Evolutionary conservation across 2,113 vertebrate species (phyloP).

Genomic region (Tetrax tetrax): DNA sequence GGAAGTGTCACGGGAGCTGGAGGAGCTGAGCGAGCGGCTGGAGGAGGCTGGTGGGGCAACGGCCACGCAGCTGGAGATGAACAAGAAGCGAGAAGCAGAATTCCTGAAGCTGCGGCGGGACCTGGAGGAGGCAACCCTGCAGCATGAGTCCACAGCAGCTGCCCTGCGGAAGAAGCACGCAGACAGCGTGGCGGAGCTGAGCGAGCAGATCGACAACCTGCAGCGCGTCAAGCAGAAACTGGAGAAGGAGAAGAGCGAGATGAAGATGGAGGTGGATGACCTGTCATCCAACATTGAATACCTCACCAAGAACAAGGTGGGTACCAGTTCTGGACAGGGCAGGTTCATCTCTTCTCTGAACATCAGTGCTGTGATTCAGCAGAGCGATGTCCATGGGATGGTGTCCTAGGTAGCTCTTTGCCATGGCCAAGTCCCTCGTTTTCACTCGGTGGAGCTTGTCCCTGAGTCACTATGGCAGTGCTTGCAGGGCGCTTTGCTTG

Average conservation of each 20-base stretch:
- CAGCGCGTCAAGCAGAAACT: slow-evolving; percentile 92
- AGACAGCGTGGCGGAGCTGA: slow-evolving; percentile 82
- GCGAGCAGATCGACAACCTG: slow-evolving; percentile 90
- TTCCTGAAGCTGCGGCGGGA: slow-evolving; percentile 87
- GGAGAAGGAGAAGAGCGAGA: slow-evolving; percentile 90
- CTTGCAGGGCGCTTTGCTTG: background rate
- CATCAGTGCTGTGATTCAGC: background rate
- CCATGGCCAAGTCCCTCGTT: background rate
- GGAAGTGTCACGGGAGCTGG: slow-evolving; percentile 88
- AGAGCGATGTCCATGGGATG: rapidly evolving
- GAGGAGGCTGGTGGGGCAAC: slow-evolving; percentile 89
- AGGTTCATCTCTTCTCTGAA: background rate
- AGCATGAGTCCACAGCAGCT: slow-evolving; percentile 82
- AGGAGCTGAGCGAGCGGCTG: slow-evolving; percentile 89
- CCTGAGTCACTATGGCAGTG: background rate
- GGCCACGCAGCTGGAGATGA: slow-evolving; percentile 84
- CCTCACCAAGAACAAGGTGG: slow-evolving; percentile 88
- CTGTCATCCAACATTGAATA: slow-evolving; percentile 86
- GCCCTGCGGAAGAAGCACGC: slow-evolving; percentile 88
- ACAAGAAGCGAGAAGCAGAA: slow-evolving; percentile 87
- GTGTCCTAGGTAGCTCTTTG: background rate
- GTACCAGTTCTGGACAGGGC: background rate
- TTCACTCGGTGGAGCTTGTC: background rate
- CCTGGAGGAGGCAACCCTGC: slow-evolving; percentile 88
- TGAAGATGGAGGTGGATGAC: slow-evolving; percentile 91